Evolutionary conservation across 2,888 invertebrate species (phyloP).

Genomic region (Andrena bicolor): DNA sequence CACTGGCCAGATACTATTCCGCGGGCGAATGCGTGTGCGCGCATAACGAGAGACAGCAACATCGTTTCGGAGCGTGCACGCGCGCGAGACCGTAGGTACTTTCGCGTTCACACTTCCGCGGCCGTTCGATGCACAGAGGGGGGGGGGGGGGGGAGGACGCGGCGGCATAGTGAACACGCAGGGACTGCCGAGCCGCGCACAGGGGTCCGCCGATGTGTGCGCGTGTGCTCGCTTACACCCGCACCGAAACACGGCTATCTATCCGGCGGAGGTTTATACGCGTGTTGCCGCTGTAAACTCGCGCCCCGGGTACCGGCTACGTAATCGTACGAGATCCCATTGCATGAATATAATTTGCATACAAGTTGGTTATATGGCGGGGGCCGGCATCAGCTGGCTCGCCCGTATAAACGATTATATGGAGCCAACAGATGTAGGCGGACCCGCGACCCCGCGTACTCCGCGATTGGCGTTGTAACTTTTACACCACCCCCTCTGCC

Average conservation of each 20-base stretch:
- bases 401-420: conserved; percentile 85
- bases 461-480: conserved; percentile 73
- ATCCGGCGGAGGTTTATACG: conserved; percentile 83
- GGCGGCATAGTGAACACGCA: not conserved
- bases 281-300: conserved; percentile 84
- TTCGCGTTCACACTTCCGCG: conserved; percentile 8
- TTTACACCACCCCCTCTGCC: conserved; percentile 59
- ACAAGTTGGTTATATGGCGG: conserved; percentile 83
- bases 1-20: conserved; percentile 71
- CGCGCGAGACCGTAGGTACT: not conserved
- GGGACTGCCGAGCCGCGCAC: not conserved
- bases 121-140: not conserved
- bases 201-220: too few species aligned
- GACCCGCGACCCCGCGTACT: conserved; percentile 75
- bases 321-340: conserved; percentile 84
- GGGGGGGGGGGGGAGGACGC: not conserved
- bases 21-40: conserved; percentile 59
- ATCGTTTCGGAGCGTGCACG: conserved; percentile 49
- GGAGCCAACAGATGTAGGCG: conserved; percentile 85
- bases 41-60: conserved; percentile 65
- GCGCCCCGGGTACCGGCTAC: conserved; percentile 80
- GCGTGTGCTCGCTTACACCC: conserved; percentile 68
- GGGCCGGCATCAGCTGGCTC: conserved; percentile 83
- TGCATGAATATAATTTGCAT: conserved; percentile 85
- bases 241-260: conserved; percentile 80